A percentile compares a stretch with the other conserved stretches of the same genome.
phyloP scores from a whole-genome alignment of 2,113 vertebrate genomes.

The Tyto alba region DNA sequence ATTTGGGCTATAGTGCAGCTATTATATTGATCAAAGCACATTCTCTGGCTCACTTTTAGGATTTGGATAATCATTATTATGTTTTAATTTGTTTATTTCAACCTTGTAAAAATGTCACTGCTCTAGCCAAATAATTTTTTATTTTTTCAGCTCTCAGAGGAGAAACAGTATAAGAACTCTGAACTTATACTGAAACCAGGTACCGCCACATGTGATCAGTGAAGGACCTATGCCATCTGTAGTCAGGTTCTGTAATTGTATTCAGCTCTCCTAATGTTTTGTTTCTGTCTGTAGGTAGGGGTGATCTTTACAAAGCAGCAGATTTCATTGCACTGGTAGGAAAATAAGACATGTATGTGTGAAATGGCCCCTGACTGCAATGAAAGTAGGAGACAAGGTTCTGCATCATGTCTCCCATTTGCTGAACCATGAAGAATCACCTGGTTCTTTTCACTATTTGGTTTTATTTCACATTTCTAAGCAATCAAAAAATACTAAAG shows the following conservation, averaged over 20 bases:
- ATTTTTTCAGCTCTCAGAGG: not conserved
- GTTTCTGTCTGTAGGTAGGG: not conserved
- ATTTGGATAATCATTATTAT: not conserved
- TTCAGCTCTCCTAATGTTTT: not conserved
- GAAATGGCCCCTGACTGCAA: not conserved
- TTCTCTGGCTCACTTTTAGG: not conserved
- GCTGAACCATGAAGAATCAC: not conserved
- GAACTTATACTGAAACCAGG: not conserved
- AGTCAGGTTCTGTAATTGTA: not conserved
- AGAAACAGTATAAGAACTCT: not conserved
- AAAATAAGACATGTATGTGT: accelerated
- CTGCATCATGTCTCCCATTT: not conserved
- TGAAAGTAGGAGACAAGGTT: not conserved
- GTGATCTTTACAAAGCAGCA: not conserved
- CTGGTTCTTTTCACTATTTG: not conserved
- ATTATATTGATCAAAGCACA: not conserved
- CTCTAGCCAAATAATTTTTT: not conserved
- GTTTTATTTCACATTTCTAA: not conserved
- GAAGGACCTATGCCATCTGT: not conserved
- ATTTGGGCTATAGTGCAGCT: not conserved
- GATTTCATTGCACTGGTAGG: not conserved
- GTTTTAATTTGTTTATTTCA: not conserved
- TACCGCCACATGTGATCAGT: not conserved
- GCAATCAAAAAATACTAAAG: not conserved
- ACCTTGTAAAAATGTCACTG: not conserved